phyloP scores from a whole-genome alignment of 2,888 invertebrate genomes.

The Aspidapion aeneum region DNA sequence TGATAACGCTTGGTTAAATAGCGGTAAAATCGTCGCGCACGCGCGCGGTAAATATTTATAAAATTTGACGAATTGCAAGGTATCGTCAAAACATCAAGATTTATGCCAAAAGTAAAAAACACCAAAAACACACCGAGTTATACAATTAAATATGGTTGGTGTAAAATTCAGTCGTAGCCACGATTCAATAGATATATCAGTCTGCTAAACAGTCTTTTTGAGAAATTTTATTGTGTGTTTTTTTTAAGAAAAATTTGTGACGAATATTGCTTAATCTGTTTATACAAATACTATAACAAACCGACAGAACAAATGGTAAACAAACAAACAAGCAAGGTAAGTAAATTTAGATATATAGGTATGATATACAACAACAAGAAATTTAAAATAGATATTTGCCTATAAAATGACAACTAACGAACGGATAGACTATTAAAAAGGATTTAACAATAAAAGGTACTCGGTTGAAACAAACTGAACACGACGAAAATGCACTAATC shows the following conservation, averaged over 20 bases:
- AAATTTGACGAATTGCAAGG: conserved; percentile 34
- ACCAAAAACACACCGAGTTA: conserved; percentile 31
- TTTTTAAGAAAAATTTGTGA: conserved; percentile 28
- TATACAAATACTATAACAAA: not conserved
- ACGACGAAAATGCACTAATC: conserved; percentile 35
- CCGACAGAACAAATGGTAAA: not conserved
- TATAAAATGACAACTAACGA: conserved; percentile 24
- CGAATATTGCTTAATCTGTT: conserved; percentile 35
- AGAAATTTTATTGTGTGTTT: conserved; percentile 34
- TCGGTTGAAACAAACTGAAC: conserved; percentile 28
- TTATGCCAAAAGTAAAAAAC: conserved; percentile 25
- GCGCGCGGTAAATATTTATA: conserved; percentile 36
- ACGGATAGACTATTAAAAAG: conserved; percentile 32
- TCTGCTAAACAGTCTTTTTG: conserved; percentile 44
- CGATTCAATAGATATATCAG: no score
- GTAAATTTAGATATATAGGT: not conserved
- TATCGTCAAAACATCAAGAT: conserved; percentile 34
- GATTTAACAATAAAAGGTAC: conserved; percentile 30
- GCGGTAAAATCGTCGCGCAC: not conserved
- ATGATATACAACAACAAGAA: not conserved
- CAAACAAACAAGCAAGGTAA: not conserved
- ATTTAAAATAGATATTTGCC: not conserved
- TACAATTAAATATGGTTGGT: conserved; percentile 30
- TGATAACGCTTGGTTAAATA: not conserved
- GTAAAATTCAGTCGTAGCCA: conserved; percentile 41